Conservation (phyloP, 2,797 vertebrate genomes). For the Dendrocincla tyrannina region DNA sequence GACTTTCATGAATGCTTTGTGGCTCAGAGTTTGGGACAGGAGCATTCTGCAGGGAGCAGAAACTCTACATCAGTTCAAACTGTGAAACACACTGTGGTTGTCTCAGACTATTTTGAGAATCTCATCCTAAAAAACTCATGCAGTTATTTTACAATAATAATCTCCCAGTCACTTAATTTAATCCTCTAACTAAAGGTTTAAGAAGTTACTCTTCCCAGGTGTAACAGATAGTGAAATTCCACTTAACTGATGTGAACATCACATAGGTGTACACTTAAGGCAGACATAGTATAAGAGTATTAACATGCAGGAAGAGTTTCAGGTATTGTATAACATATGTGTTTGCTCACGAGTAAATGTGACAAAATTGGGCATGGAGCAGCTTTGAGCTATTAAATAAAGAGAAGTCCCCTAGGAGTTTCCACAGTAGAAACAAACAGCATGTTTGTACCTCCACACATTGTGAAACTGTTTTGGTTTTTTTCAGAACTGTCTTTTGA, state of each 20-base stretch:
- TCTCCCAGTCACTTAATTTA: not conserved
- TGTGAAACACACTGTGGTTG: not conserved
- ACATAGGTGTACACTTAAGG: not conserved
- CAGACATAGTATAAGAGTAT: not conserved
- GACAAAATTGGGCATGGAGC: not conserved
- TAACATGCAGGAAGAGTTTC: not conserved
- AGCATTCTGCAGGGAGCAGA: fast-evolving
- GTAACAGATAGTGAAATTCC: not conserved
- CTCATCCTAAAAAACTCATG: not conserved
- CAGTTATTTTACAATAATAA: not conserved
- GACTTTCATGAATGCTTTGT: not conserved
- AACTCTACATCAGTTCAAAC: not conserved
- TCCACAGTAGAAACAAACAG: not conserved
- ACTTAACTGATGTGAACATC: not conserved
- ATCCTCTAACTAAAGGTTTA: not conserved
- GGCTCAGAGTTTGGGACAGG: not conserved
- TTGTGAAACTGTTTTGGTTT: not conserved
- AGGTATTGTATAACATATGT: not conserved
- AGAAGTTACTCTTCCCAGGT: not conserved
- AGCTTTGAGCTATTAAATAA: not conserved
- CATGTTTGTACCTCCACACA: not conserved
- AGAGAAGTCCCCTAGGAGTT: not conserved
- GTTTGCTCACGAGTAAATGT: not conserved
- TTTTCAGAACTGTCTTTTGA: not conserved
- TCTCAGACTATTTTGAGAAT: not conserved